phyloP scores from a whole-genome alignment of 2,888 invertebrate species.

The Agrotis clavis region DNA sequence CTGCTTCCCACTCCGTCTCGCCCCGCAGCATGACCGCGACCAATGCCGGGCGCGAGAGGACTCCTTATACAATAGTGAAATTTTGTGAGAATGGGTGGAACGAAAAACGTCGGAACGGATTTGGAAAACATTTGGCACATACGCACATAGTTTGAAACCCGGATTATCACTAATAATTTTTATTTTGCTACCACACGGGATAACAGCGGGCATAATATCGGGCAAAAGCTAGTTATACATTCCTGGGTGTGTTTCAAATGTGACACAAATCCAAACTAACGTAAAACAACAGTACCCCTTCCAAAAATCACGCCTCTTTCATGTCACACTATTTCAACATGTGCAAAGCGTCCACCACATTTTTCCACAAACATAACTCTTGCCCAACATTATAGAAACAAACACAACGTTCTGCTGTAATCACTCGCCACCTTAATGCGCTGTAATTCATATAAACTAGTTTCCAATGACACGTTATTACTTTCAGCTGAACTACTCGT shows the following conservation, averaged over 20 bases:
- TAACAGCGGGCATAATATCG: too few species aligned
- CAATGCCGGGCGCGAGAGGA: too few species aligned
- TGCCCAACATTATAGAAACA: conserved; percentile 41
- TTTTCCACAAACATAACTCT: conserved; percentile 31
- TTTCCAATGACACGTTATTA: conserved; percentile 49
- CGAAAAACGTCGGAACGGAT: too few species aligned
- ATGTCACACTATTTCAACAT: conserved; percentile 15
- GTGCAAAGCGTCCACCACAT: conserved; percentile 33
- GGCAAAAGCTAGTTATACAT: too few species aligned
- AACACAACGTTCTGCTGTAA: conserved; percentile 23
- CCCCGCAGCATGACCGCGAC: too few species aligned
- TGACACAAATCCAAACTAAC: neutral
- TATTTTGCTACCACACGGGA: too few species aligned
- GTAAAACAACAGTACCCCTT: neutral
- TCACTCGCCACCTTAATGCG: conserved; percentile 43
- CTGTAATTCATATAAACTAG: conserved; percentile 47
- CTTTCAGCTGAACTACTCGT: conserved; percentile 17
- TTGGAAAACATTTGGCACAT: too few species aligned
- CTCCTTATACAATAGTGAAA: too few species aligned
- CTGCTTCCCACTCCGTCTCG: too few species aligned
- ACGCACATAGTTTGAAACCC: too few species aligned
- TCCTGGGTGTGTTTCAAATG: neutral
- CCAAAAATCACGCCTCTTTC: conserved; percentile 3
- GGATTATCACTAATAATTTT: too few species aligned
- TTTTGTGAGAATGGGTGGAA: too few species aligned